Evolutionary conservation across 2,888 invertebrate species (phyloP).

Genomic region (Drosophila anomelani): DNA sequence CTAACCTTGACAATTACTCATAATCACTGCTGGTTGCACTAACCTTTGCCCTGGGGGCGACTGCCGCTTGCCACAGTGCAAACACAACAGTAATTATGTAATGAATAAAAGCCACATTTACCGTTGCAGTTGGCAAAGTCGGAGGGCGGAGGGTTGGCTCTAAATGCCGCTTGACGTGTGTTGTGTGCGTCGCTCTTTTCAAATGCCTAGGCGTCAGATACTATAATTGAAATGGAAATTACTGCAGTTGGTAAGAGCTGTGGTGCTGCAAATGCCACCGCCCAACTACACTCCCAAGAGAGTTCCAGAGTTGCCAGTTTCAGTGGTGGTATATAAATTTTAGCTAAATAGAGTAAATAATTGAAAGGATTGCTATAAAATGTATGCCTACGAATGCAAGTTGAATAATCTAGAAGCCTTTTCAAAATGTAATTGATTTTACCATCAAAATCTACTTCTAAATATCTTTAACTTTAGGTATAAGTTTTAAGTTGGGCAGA

Average conservation of each 20-base stretch:
- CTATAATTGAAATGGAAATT: slow-evolving; percentile 73
- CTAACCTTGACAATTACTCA: slow-evolving; percentile 65
- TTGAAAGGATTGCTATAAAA: neutral
- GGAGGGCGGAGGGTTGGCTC: neutral
- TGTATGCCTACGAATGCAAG: no score
- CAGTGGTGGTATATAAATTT: neutral
- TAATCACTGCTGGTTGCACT: slow-evolving; percentile 55
- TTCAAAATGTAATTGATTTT: neutral
- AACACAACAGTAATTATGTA: slow-evolving; percentile 77
- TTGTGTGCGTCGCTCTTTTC: slow-evolving; percentile 28
- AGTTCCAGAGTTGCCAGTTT: slow-evolving; percentile 5
- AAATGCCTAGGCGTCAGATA: slow-evolving; percentile 58
- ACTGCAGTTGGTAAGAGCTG: slow-evolving; percentile 46
- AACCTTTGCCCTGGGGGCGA: slow-evolving; percentile 39
- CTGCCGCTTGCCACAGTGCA: slow-evolving; percentile 58
- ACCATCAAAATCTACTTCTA: neutral
- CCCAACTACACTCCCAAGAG: neutral
- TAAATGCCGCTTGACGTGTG: slow-evolving; percentile 9
- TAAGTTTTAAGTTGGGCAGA: slow-evolving; percentile 32
- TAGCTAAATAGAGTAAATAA: neutral
- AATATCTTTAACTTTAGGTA: neutral
- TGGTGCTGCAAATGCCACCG: slow-evolving; percentile 2
- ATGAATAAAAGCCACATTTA: slow-evolving; percentile 74
- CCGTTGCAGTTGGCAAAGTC: slow-evolving; percentile 34
- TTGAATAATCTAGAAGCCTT: neutral